Percentiles rank a stretch among this genome's conserved stretches.
Conservation (phyloP, 2,113 vertebrate species). For the Ardeotis arabs region DNA sequence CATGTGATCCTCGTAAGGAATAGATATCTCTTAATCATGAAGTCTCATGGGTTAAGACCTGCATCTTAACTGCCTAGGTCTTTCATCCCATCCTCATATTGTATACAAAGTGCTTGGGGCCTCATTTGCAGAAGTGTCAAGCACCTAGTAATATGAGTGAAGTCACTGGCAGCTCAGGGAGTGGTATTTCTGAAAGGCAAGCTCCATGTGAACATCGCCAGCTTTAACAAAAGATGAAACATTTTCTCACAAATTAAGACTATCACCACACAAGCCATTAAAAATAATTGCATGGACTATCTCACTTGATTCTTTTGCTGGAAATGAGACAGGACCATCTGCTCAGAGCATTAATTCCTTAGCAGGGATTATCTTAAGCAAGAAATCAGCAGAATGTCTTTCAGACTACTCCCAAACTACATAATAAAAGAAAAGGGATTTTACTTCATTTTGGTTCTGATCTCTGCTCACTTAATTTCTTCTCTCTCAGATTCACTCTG, state of each 20-base stretch:
- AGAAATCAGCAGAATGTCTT: conserved; percentile 79
- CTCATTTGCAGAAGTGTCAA: conserved; percentile 14
- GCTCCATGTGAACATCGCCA: conserved; percentile 37
- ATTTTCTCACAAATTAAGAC: conserved; percentile 82
- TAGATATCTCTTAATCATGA: not conserved
- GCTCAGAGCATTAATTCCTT: conserved; percentile 78
- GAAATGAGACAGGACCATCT: conserved; percentile 82
- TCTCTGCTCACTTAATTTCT: conserved; percentile 68
- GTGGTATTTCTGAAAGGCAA: not conserved
- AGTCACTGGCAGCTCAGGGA: not conserved
- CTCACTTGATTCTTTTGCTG: conserved; percentile 79
- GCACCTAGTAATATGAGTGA: not conserved
- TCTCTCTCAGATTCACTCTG: conserved; percentile 27
- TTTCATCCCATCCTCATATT: conserved; percentile 42
- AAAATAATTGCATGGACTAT: conserved; percentile 83
- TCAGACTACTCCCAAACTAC: conserved; percentile 70
- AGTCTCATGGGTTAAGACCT: not conserved
- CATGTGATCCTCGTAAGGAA: not conserved
- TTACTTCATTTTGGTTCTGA: conserved; percentile 61
- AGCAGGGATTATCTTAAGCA: conserved; percentile 79
- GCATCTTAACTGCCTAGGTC: conserved; percentile 25
- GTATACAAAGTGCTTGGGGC: conserved; percentile 12
- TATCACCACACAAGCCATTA: conserved; percentile 79
- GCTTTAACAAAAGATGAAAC: conserved; percentile 78
- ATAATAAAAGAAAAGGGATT: conserved; percentile 70